These are phyloP conservation scores for Pristionchus pacificus DNA, from an alignment of 1,140 invertebrate genomes.

Conservation along the genomic window DNA sequence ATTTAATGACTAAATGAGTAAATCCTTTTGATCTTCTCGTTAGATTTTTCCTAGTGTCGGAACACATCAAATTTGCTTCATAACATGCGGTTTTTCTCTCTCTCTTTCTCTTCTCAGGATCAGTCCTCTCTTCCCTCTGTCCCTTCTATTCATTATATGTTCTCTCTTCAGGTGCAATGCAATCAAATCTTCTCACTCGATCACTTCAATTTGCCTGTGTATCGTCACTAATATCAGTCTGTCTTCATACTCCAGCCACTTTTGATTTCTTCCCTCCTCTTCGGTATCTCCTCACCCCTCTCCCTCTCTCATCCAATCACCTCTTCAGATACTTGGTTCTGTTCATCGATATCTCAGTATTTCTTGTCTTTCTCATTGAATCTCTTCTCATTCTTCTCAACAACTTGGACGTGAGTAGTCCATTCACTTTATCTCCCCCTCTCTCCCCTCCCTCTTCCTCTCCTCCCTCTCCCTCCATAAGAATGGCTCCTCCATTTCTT, in stretches of 20 bases:
- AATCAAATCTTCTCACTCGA: slow-evolving; percentile 23
- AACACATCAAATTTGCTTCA: no score
- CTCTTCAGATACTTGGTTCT: slow-evolving; percentile 40
- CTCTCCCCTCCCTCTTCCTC: no score
- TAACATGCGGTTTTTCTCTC: neutral
- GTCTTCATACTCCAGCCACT: slow-evolving; percentile 53
- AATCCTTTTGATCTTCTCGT: no score
- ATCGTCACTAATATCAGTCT: slow-evolving; percentile 47
- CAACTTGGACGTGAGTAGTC: slow-evolving; percentile 18
- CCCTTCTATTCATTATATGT: neutral
- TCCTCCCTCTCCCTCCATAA: slow-evolving; percentile 84
- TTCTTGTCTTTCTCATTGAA: neutral
- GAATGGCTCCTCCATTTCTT: slow-evolving; percentile 62
- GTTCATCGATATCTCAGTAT: slow-evolving; percentile 19
- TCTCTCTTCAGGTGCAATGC: slow-evolving; percentile 29
- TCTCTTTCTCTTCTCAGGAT: neutral
- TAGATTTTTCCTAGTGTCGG: no score
- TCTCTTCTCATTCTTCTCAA: slow-evolving; percentile 22
- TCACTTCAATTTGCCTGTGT: slow-evolving; percentile 36
- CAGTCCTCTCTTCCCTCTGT: neutral
- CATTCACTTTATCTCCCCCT: slow-evolving; percentile 94
- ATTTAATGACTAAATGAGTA: neutral
- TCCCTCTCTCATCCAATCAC: slow-evolving; percentile 40
- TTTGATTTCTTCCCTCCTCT: slow-evolving; percentile 40
- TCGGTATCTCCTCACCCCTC: slow-evolving; percentile 38